Base-by-base conservation (phyloP, 2,888 invertebrate genomes). In the Campopleginae sp. region DNA sequence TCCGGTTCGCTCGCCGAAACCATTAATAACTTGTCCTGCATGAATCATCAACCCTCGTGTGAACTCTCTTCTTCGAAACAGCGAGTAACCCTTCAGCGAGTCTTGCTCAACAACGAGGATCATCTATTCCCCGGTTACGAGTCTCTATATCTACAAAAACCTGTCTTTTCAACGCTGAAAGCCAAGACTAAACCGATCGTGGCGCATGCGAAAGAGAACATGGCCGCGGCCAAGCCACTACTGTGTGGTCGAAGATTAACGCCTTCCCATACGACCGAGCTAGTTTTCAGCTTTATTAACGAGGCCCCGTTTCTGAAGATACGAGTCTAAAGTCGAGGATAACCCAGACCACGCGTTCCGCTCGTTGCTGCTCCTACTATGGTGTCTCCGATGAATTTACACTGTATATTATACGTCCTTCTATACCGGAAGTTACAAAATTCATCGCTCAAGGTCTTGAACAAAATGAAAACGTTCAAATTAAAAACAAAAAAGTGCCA, bases 261-360 rank as follows among this genome's bases (percentile, higher is more conserved):
- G 46, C 27, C 85, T 74, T 80, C 72, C 54, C 19, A 51, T 44
- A 61, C 51, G 72, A 51, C 78, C 79, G 68, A 76, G 65, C 72
- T 80, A 66, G 72, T 82, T 58, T 58, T 82, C 82, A 58, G 82
- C 78, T 79, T 86, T 72, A 86, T 84, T 80, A 86, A 86, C 72
- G 86, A 84, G 84, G 79, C 79, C 77, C 84, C 82, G 68, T 86
- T 86, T 86, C 80, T 76, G 82, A 86, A 82, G 82, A 84, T 84
- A 76, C 65, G 76, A 54, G 23, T 42, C 71, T 66, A 27, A 77
- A 84, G 82, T 82, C 66, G n/a, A 72, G 48, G 63, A 63, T 46
- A 51, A 51, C 63, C 46, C 48, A 48, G 48, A 75, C 38, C 82
- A 27, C 77, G 71, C 77, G 76, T 74, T 86, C 80, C 84, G 80